Evolutionary conservation across 2,113 vertebrate species (phyloP).

Genomic region (Leptocoma aspasia): DNA sequence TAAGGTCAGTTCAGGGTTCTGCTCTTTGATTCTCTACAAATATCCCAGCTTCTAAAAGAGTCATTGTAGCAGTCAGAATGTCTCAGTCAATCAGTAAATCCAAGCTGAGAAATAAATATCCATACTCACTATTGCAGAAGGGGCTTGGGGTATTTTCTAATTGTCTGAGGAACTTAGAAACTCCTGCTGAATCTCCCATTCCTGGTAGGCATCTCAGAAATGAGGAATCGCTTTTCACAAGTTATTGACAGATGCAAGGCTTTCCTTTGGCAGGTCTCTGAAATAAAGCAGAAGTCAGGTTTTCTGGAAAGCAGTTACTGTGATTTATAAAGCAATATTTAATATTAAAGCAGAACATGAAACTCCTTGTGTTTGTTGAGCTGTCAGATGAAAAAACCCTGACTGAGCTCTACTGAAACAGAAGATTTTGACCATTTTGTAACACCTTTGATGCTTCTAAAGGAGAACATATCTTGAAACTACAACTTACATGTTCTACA

Average conservation of each 20-base stretch:
- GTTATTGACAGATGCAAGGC: background rate
- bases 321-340: background rate
- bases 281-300: background rate
- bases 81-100: background rate
- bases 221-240: background rate
- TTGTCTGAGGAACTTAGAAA: background rate
- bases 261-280: background rate
- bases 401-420: background rate
- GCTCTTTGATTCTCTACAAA: background rate
- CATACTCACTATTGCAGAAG: background rate
- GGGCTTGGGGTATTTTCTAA: background rate
- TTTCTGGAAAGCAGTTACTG: background rate
- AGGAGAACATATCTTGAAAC: background rate
- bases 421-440: background rate
- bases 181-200: background rate
- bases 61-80: background rate
- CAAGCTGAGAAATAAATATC: background rate
- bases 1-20: background rate
- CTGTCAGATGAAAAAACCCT: background rate
- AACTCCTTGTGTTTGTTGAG: background rate
- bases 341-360: background rate
- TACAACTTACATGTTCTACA: background rate
- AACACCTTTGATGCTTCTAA: background rate
- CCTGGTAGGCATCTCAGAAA: background rate
- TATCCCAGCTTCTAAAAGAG: background rate